phyloP scores from a whole-genome alignment of 2,113 vertebrate species.

The Hydrochoerus hydrochaeris region DNA sequence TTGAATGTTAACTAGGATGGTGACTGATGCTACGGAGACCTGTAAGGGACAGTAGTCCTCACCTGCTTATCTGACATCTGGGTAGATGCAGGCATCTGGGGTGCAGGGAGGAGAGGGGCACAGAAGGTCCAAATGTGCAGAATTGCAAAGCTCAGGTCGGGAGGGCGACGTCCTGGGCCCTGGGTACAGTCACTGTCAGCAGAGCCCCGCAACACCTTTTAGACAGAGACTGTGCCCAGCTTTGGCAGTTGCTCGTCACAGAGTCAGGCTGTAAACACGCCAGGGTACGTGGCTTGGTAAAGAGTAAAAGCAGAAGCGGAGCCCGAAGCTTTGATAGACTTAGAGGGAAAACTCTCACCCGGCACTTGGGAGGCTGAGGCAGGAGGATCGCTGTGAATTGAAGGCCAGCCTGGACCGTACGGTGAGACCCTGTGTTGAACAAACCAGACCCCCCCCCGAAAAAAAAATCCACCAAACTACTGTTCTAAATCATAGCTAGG shows the following conservation, averaged over 20 bases:
- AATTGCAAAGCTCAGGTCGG: background rate
- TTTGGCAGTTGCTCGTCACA: background rate
- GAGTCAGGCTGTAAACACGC: background rate
- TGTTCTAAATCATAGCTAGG: background rate
- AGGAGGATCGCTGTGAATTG: background rate
- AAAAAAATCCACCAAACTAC: background rate
- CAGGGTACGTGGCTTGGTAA: background rate
- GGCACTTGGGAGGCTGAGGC: background rate
- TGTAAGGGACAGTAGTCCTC: background rate
- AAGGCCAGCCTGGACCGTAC: background rate
- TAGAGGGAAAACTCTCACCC: background rate
- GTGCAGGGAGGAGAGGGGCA: background rate
- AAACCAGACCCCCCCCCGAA: background rate
- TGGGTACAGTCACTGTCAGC: background rate
- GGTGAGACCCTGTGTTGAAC: background rate
- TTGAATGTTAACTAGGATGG: background rate
- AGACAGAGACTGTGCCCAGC: background rate
- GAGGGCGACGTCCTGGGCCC: background rate
- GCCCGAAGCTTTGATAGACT: background rate
- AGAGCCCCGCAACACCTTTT: background rate
- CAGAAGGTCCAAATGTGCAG: background rate
- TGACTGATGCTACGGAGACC: background rate
- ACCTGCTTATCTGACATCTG: accelerated
- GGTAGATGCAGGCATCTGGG: too few species aligned
- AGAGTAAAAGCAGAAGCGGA: background rate